Conservation (phyloP, 2,797 vertebrate genomes). For the Alectoris magna region DNA sequence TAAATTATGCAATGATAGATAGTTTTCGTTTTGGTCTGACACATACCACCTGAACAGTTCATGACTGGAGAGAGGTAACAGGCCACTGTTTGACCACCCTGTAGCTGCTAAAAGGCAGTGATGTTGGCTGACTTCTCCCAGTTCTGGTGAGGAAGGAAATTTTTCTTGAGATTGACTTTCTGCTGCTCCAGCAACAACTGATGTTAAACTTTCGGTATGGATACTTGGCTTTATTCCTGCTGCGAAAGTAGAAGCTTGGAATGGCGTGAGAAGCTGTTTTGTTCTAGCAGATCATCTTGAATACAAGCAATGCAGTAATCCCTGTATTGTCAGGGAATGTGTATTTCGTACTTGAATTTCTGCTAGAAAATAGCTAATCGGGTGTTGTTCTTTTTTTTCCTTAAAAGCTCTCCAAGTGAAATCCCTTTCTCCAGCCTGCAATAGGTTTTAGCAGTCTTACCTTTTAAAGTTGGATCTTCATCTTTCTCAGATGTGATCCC, state of each 20-base stretch:
- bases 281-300: background rate
- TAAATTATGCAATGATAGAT: background rate
- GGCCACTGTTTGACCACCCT: background rate
- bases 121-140: background rate
- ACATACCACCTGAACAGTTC: background rate
- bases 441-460: background rate
- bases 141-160: background rate
- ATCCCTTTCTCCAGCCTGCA: background rate
- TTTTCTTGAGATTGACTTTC: background rate
- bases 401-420: background rate
- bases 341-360: background rate
- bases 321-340: background rate
- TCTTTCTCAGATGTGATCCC: background rate
- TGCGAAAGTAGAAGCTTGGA: background rate
- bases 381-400: background rate
- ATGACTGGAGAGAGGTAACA: background rate
- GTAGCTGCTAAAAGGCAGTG: background rate
- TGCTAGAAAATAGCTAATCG: background rate
- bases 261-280: background rate
- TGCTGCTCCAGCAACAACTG: background rate
- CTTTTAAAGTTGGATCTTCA: background rate
- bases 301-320: background rate
- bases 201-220: background rate
- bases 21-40: background rate
- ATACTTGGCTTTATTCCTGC: background rate